Conservation (phyloP, 1,140 invertebrate genomes). For the Atopsyche davidsoni region DNA sequence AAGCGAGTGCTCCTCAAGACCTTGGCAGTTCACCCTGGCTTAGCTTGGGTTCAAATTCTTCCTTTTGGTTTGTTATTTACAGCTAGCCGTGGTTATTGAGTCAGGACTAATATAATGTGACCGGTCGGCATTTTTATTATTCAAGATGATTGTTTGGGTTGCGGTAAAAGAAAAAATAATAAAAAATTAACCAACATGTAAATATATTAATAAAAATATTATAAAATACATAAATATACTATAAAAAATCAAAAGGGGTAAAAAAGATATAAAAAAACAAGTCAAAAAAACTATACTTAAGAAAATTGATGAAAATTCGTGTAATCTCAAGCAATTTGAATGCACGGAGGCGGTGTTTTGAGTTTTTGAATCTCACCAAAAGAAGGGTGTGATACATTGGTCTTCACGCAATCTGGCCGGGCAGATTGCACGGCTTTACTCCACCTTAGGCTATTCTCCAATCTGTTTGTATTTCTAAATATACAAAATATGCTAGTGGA, state of each 20-base stretch:
- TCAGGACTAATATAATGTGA: neutral
- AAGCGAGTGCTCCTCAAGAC: neutral
- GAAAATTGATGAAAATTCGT: conserved; percentile 2
- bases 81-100: neutral
- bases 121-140: neutral
- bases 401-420: too few species aligned
- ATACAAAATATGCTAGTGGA: too few species aligned
- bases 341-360: neutral
- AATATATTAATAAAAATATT: conserved; percentile 25
- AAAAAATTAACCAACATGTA: conserved; percentile 20
- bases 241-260: conserved; percentile 18
- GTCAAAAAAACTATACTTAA: conserved; percentile 13
- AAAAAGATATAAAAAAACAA: conserved; percentile 19
- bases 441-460: neutral
- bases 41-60: neutral
- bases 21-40: neutral
- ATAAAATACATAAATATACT: conserved; percentile 21
- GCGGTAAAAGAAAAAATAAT: conserved; percentile 5
- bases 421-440: neutral
- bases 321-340: neutral
- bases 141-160: neutral
- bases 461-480: neutral
- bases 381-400: too few species aligned
- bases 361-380: too few species aligned
- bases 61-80: neutral